A percentile compares a stretch with the other conserved stretches of the same genome.
Conservation (phyloP, 2,113 vertebrate genomes). For the Caretta caretta region DNA sequence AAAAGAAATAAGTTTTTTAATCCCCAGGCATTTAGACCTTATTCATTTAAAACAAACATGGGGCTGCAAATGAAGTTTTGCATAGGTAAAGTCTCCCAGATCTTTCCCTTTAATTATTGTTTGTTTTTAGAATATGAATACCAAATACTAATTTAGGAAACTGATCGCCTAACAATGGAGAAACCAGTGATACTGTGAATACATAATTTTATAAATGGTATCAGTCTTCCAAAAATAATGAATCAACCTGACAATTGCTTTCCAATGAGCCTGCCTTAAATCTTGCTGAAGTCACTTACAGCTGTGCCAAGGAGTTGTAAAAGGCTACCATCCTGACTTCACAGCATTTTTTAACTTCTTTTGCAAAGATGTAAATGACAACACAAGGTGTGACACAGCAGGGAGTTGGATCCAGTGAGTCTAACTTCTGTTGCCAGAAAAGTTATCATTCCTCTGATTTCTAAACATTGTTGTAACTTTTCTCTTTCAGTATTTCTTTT, state of each 20-base stretch:
- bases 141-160: neutral
- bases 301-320: neutral
- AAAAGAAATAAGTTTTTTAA: neutral
- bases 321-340: neutral
- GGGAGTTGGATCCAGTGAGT: neutral
- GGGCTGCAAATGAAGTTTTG: neutral
- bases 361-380: neutral
- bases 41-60: neutral
- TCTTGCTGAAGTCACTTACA: neutral
- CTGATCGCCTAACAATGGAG: neutral
- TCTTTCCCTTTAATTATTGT: neutral
- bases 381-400: neutral
- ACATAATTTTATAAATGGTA: neutral
- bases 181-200: neutral
- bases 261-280: neutral
- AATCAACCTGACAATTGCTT: neutral
- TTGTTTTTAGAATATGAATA: neutral
- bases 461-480: rapidly evolving
- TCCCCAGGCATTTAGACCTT: neutral
- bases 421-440: neutral
- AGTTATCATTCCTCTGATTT: rapidly evolving
- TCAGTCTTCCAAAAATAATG: neutral
- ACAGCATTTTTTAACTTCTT: neutral
- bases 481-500: neutral
- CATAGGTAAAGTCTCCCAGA: neutral